Evolutionary conservation across 2,113 vertebrate genomes (phyloP).

Genomic region (Beaufortia kweichowensis): DNA sequence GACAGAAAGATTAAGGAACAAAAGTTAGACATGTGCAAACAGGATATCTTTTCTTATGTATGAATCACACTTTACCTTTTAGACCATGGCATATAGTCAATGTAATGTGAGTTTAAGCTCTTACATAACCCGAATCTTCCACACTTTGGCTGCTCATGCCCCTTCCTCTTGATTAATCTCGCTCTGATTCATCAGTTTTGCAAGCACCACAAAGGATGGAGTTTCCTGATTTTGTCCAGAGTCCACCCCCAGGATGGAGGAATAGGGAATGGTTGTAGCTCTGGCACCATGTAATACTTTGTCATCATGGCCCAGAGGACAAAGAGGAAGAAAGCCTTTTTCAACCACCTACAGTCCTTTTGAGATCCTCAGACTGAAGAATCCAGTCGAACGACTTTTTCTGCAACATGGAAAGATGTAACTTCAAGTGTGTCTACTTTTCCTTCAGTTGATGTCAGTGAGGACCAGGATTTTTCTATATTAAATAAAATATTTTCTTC

Average conservation of each 20-base stretch:
- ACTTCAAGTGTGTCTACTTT: too few relatives aligned
- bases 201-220: slow-evolving; percentile 44
- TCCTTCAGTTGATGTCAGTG: too few relatives aligned
- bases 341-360: not conserved
- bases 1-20: too few relatives aligned
- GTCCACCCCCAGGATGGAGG: slow-evolving; percentile 44
- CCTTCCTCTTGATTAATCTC: slow-evolving; percentile 12
- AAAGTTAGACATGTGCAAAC: too few relatives aligned
- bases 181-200: slow-evolving; percentile 41
- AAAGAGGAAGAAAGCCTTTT: not conserved
- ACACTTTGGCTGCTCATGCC: not conserved
- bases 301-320: not conserved
- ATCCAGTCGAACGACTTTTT: not conserved
- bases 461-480: too few relatives aligned
- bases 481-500: too few relatives aligned
- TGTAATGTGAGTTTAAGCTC: not conserved
- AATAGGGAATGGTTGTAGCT: not conserved
- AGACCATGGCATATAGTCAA: not conserved
- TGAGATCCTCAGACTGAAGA: not conserved
- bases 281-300: not conserved
- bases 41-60: too few relatives aligned
- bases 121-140: not conserved
- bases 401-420: not conserved
- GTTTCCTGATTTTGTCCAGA: slow-evolving; percentile 64
- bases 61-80: not conserved